A percentile compares a stretch with the other conserved stretches of the same genome.
Conservation (phyloP, 2,888 invertebrate genomes). For the Drosophila ochracea region DNA sequence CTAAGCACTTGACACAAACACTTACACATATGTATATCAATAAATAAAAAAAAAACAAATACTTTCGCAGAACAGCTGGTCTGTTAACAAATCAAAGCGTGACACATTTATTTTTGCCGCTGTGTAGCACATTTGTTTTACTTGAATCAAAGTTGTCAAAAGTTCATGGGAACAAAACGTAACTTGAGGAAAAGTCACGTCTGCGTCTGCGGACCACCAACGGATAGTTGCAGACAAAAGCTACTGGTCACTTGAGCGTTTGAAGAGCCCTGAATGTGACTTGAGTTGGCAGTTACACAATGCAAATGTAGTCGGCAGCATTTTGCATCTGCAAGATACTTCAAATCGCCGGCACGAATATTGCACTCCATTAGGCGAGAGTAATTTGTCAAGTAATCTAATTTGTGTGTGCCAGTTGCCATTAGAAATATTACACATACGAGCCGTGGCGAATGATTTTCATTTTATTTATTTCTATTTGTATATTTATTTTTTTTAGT, state of each 20-base stretch:
- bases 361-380: constrained; percentile 16
- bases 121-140: constrained; percentile 4
- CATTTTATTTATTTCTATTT: constrained; percentile 2
- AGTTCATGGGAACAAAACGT: neutral
- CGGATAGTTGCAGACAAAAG: constrained; percentile 1
- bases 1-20: neutral
- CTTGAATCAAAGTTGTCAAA: constrained; percentile 8
- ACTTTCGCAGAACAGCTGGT: neutral
- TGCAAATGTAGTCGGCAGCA: constrained; percentile 6
- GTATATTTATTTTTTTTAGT: neutral
- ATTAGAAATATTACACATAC: constrained; percentile 61
- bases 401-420: constrained; percentile 38
- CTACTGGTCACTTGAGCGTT: constrained; percentile 13
- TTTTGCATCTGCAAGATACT: constrained; percentile 20
- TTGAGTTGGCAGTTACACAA: constrained; percentile 48
- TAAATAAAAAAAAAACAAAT: neutral
- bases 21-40: neutral
- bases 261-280: constrained; percentile 49
- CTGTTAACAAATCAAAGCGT: neutral
- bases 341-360: constrained; percentile 16
- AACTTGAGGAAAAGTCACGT: constrained; percentile 1
- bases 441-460: constrained; percentile 25
- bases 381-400: constrained; percentile 56
- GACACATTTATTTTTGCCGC: constrained; percentile 2
- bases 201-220: neutral